These are phyloP conservation scores for Sylvicapra grimmia DNA, from an alignment of 2,113 vertebrate genomes.

Conservation along the genomic window DNA sequence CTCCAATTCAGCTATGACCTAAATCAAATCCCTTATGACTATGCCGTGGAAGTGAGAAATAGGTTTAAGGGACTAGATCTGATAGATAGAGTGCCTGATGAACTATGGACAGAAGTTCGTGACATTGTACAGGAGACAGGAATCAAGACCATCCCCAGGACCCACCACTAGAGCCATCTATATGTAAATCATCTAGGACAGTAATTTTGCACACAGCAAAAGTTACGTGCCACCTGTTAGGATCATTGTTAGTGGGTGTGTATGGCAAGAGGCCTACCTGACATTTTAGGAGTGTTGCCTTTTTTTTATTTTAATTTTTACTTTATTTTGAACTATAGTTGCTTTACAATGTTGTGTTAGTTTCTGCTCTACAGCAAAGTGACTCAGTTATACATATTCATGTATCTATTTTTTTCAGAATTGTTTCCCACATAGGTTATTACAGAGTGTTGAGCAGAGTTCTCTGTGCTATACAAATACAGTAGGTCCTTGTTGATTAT, in stretches of 20 bases:
- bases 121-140: too few relatives aligned
- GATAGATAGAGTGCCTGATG: too few relatives aligned
- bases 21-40: too few relatives aligned
- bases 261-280: background rate
- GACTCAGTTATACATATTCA: background rate
- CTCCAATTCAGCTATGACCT: too few relatives aligned
- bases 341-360: background rate
- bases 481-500: background rate
- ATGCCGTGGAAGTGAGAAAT: too few relatives aligned
- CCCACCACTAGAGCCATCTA: background rate
- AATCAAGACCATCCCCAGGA: background rate
- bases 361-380: background rate
- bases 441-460: background rate
- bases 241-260: background rate
- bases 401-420: background rate
- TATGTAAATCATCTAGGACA: background rate
- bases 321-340: background rate
- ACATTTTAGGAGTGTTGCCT: background rate
- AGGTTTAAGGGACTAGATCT: too few relatives aligned
- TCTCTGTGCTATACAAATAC: background rate
- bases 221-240: fast-evolving
- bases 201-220: fast-evolving
- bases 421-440: background rate
- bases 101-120: too few relatives aligned
- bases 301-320: background rate